Conservation (phyloP, 1,140 invertebrate genomes). For the Brachionus asplanchnoidis region DNA sequence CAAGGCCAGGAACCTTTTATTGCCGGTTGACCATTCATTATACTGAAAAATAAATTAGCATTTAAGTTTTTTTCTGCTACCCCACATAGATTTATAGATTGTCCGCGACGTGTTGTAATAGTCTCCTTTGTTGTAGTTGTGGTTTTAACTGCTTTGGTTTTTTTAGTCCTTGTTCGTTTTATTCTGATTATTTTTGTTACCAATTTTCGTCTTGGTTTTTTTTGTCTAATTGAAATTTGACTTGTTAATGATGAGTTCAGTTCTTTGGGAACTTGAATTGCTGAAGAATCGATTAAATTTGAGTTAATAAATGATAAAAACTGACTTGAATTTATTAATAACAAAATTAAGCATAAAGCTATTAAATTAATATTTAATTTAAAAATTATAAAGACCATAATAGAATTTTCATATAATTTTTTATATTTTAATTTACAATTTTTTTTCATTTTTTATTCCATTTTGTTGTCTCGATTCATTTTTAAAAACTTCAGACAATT, state of each 20-base stretch:
- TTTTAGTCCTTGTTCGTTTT: neutral
- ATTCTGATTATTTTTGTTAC: neutral
- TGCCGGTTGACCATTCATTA: constrained; percentile 8
- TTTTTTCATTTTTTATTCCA: neutral
- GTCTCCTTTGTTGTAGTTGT: neutral
- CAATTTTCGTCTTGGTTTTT: neutral
- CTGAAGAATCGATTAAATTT: neutral
- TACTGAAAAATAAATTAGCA: neutral
- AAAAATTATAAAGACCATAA: neutral
- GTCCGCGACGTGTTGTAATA: neutral
- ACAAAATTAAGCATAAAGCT: neutral
- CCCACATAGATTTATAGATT: neutral
- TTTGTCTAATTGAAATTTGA: neutral
- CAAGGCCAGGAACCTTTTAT: neutral
- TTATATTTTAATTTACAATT: neutral
- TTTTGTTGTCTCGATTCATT: neutral
- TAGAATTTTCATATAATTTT: neutral
- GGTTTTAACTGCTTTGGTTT: neutral
- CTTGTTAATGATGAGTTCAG: neutral
- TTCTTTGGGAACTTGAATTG: neutral
- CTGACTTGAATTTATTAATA: neutral
- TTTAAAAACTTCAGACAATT: neutral
- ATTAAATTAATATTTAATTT: neutral
- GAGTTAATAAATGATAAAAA: neutral
- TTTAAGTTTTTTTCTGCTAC: neutral